phyloP scores from a whole-genome alignment of 2,797 vertebrate species.

The Cyprinodon diabolis region DNA sequence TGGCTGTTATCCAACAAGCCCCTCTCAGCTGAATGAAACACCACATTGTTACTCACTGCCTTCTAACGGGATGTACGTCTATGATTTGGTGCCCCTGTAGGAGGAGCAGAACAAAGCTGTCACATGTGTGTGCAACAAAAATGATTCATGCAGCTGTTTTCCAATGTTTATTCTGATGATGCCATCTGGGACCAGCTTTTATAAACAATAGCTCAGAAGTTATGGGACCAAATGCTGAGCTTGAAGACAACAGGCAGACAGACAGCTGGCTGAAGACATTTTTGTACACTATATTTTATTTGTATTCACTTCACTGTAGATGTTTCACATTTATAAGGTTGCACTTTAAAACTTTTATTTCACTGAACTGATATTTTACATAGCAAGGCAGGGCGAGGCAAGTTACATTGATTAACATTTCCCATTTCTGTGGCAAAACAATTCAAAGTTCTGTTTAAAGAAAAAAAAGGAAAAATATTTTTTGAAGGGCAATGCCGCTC shows the following conservation, averaged over 20 bases:
- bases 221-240: not conserved
- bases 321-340: not conserved
- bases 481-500: not conserved
- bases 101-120: not conserved
- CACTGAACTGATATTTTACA: not conserved
- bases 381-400: not conserved
- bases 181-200: not conserved
- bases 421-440: too few relatives aligned
- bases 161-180: constrained; percentile 5
- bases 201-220: not conserved
- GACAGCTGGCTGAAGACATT: not conserved
- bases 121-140: not conserved
- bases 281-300: not conserved
- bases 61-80: not conserved
- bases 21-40: not conserved
- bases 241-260: not conserved
- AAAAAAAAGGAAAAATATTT: not conserved
- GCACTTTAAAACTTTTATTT: not conserved
- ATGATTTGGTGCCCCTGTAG: not conserved
- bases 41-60: not conserved
- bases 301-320: not conserved
- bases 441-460: too few relatives aligned
- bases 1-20: constrained; percentile 1
- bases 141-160: not conserved
- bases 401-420: not conserved